These are phyloP conservation scores for Porites lutea DNA, from an alignment of 64 coral and sea anemone species.

Conservation along the genomic window DNA sequence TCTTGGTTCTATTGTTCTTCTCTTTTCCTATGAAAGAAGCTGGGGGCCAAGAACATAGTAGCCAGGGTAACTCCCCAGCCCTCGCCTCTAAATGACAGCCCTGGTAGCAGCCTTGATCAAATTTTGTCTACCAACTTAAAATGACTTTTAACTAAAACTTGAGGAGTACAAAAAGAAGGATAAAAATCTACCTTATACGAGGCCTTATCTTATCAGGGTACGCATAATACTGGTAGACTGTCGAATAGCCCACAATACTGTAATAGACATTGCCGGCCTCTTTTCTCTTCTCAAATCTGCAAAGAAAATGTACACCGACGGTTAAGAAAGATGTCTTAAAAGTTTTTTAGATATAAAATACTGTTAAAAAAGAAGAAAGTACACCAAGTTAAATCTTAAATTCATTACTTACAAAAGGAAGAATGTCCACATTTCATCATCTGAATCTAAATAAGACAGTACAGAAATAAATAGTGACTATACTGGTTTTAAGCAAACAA, in stretches of 20 bases:
- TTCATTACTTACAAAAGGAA: conserved; percentile 84
- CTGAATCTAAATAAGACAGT: conserved; percentile 59
- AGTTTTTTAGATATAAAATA: background rate
- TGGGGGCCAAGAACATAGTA: too few species aligned
- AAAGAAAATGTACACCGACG: background rate
- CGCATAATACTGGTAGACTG: conserved; percentile 95
- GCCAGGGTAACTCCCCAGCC: too few species aligned
- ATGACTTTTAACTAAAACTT: too few species aligned
- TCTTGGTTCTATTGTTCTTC: too few species aligned
- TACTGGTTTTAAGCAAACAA: background rate
- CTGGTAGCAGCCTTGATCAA: too few species aligned
- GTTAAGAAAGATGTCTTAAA: background rate
- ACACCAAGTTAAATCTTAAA: background rate
- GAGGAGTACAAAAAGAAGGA: too few species aligned
- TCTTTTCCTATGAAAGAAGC: too few species aligned
- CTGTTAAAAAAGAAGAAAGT: background rate
- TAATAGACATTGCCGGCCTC: conserved; percentile 64
- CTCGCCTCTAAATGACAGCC: too few species aligned
- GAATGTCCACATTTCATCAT: conserved; percentile 94
- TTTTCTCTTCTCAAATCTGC: conserved; percentile 87
- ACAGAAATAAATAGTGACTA: background rate
- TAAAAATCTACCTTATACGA: conserved; percentile 74
- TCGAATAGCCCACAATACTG: conserved; percentile 79
- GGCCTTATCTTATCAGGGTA: conserved; percentile 91
- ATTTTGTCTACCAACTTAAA: too few species aligned